Percentiles rank a stretch among this genome's conserved stretches.
These are phyloP conservation scores for Pelecanoides urinatrix DNA, from an alignment of 2,113 vertebrate species.

Conservation along the genomic window DNA sequence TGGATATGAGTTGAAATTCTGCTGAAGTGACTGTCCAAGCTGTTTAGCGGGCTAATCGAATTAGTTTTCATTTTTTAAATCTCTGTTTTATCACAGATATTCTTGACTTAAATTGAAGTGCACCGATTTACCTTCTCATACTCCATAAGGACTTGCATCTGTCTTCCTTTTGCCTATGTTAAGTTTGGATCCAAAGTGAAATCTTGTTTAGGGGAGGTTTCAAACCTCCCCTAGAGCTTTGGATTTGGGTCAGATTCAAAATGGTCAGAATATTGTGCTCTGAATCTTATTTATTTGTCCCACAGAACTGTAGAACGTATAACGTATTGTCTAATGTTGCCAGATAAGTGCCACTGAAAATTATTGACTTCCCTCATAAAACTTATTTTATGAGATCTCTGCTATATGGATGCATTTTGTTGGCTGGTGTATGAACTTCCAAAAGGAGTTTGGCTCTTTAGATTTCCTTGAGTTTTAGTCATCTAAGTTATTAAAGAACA, in stretches of 20 bases:
- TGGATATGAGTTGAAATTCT: background rate
- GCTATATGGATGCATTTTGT: background rate
- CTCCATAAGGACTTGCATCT: background rate
- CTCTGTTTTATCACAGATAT: background rate
- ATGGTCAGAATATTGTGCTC: background rate
- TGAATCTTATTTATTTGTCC: background rate
- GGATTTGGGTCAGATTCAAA: background rate
- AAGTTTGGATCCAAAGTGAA: background rate
- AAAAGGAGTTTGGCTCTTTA: background rate
- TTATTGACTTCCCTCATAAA: background rate
- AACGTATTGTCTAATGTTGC: background rate
- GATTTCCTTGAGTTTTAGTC: background rate
- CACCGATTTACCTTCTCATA: background rate
- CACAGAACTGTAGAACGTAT: background rate
- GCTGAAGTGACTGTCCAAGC: background rate
- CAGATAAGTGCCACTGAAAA: background rate
- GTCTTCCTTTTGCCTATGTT: background rate
- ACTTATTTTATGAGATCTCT: background rate
- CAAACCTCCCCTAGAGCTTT: background rate
- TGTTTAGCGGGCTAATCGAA: background rate
- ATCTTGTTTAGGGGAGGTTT: background rate
- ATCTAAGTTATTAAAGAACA: background rate
- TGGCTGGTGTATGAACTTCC: background rate
- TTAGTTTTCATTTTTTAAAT: background rate
- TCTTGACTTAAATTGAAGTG: background rate